Percentiles rank a stretch among this genome's conserved stretches.
phyloP scores from a whole-genome alignment of 1,140 invertebrate species.

The Drosophila sproati region DNA sequence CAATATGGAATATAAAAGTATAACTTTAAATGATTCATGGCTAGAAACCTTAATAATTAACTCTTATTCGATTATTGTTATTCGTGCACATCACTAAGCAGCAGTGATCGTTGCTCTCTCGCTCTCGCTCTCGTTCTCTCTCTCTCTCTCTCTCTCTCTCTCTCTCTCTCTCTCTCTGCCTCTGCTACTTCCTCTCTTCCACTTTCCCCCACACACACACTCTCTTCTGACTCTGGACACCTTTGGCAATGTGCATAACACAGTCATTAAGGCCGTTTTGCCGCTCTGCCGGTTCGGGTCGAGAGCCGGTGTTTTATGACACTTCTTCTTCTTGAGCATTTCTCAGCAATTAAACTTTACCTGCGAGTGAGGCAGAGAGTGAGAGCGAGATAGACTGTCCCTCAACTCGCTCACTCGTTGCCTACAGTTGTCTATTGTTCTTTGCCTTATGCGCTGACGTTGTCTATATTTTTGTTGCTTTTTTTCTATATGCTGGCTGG shows the following conservation, averaged over 20 bases:
- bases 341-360: constrained; percentile 52
- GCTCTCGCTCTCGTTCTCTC: not conserved
- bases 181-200: not conserved
- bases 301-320: constrained; percentile 63
- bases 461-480: constrained; percentile 28
- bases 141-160: not conserved
- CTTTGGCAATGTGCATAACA: constrained; percentile 4
- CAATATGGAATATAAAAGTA: not conserved
- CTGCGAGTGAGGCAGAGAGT: not conserved
- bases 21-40: not conserved
- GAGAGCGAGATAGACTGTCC: not conserved
- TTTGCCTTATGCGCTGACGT: constrained; percentile 53
- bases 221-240: too few relatives aligned
- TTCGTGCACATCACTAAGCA: constrained; percentile 28
- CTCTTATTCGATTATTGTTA: not conserved
- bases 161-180: not conserved
- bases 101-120: not conserved
- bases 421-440: constrained; percentile 53
- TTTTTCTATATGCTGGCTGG: constrained; percentile 52
- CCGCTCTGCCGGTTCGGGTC: constrained; percentile 37
- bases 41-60: not conserved
- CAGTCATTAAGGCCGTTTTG: constrained; percentile 68
- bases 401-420: constrained; percentile 15
- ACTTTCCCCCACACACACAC: too few relatives aligned
- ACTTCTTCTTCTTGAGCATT: constrained; percentile 37